Base-by-base conservation (phyloP, 1,140 invertebrate genomes). In the Dendroctonus ponderosae region DNA sequence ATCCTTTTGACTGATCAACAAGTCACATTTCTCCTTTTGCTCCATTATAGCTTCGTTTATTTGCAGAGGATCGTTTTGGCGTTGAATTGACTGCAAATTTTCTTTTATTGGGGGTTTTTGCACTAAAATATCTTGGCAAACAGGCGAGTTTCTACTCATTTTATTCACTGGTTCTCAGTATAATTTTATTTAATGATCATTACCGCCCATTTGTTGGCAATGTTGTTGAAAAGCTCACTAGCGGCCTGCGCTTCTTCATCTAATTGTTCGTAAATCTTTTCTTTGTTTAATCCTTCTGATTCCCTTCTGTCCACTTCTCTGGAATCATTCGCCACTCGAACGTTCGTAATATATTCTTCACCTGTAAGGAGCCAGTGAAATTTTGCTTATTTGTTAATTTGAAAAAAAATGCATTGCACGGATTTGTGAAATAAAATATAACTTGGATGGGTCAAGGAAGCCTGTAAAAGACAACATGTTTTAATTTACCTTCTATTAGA, bases 1-100 rank as follows among this genome's bases (percentile, higher is more conserved):
- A 74, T 94, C 88, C 78, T 96, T 95, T 72, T 91, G 86, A 8
- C 81, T 80, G 54, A 94, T 83, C 57, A 95, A 81, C 15, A 85
- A 81, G 38, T 87, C 84, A 71, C 92, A 91, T 70, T 84, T 86
- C 61, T 80, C 80, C 76, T 88, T 91, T 79, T 94, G 92, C 26
- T 82, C 74, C 68, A 85, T 80, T 48, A 91, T 85, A 66, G 89
- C 86, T 38, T 87, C 83, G 72, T 91, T 83, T 15, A 94, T 86
- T 57, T 89, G 85, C 63, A 94, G 80, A 1, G 92, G 91, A 76
- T 94, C 90, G 70, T 89, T 91, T 40, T 88, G 86, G 38, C 82
- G 79, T 15, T 89, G 72, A 74, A 94, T 87, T 49, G 39, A 50
- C 66, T 62, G 26, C 40, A 15, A 51, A 39, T 26, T 26, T 26